These are phyloP conservation scores for Leucoraja ocellata DNA, from an alignment of 2,797 vertebrate genomes.

Conservation along the genomic window DNA sequence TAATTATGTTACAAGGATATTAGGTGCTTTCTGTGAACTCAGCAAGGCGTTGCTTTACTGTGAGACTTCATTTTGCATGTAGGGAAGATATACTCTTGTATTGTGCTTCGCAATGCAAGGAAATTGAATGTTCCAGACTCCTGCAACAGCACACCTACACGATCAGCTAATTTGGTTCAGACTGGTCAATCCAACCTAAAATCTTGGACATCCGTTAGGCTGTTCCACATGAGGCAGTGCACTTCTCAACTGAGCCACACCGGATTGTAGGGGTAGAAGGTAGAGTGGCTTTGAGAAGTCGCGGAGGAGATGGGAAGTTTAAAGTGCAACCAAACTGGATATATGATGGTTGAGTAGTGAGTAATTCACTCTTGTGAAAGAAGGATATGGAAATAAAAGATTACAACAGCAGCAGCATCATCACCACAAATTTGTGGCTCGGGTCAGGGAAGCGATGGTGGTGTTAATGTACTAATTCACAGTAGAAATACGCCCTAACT, in stretches of 20 bases:
- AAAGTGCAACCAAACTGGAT: neutral
- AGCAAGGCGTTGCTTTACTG: neutral
- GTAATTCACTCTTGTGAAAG: neutral
- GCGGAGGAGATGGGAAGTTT: neutral
- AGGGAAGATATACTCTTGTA: neutral
- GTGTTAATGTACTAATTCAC: constrained; percentile 18
- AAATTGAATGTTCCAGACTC: neutral
- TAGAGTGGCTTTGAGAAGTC: neutral
- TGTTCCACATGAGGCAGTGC: neutral
- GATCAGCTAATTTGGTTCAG: neutral
- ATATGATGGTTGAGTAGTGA: neutral
- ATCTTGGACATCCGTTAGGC: neutral
- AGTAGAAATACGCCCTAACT: constrained; percentile 15
- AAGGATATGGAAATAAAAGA: neutral
- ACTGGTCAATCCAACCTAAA: neutral
- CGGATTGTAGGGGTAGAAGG: neutral
- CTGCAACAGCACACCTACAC: neutral
- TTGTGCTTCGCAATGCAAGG: neutral
- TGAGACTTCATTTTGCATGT: neutral
- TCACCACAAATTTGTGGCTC: neutral
- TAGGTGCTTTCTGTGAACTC: constrained; percentile 34
- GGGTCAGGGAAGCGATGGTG: neutral
- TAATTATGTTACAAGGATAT: constrained; percentile 17
- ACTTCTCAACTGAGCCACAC: neutral
- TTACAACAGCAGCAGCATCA: neutral